Evolutionary conservation across 2,888 invertebrate genomes (phyloP), one percentile per base, ranked within the genome.

Genomic region (Leptopilina myrica): DNA sequence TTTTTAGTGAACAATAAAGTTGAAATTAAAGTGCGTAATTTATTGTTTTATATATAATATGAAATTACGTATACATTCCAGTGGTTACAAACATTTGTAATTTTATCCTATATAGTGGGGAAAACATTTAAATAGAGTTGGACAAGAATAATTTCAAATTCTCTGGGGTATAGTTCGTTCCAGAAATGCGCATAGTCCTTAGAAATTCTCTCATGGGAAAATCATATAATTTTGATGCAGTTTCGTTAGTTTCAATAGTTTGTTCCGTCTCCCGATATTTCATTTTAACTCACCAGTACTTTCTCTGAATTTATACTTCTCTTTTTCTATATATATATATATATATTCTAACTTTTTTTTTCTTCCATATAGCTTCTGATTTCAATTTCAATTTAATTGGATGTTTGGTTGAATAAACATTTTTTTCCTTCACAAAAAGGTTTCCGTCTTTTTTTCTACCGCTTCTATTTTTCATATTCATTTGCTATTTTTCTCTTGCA

Each of bases 161-260:
- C 85, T 85, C 85, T 81, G 64, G 85, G 84, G 83, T 78, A 76
- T 83, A 86, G 81, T 86, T 85, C 82, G 85, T 87, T 86, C 83
- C 81, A 62, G 20, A 15, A 62, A 62, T 49, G 15, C 33, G 12
- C 4, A 20, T 20, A 73, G 80, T 75, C 73, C 83, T 79, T 73
- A 76, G 46, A 78, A 87, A 84, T 85, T 84, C 76, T 84, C 87
- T 86, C 84, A 43, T 33, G 84, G 80, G 87, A 84, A 83, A 86
- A 86, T 85, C 79, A 81, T 87, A 86, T 87, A 86, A 87, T 87
- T 87, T 84, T 84, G 84, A 59, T 75, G 53, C 73, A 77, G 76
- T 82, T 80, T 77, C 78, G 80, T 80, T 81, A 66, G 79, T 80
- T 43, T 75, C 80, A 80, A 78, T 79, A 78, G 77, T 76, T 81